A percentile compares a stretch with the other conserved stretches of the same genome.
Conservation (phyloP, 2,797 vertebrate species). For the Xiphophorus birchmanni region DNA sequence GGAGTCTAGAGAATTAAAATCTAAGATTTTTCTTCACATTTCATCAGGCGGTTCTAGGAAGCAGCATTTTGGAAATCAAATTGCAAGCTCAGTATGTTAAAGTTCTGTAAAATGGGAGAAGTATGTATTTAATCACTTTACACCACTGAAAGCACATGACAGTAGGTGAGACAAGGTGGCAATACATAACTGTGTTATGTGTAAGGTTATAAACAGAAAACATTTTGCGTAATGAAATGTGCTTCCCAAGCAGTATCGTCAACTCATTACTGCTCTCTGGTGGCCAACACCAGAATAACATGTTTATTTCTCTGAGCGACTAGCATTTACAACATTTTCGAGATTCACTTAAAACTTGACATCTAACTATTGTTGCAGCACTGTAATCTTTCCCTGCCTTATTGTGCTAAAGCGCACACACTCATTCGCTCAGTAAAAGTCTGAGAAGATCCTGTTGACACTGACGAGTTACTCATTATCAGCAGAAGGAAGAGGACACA, state of each 20-base stretch:
- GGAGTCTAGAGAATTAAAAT: neutral
- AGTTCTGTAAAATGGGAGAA: neutral
- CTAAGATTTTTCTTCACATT: neutral
- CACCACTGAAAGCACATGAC: constrained; percentile 4
- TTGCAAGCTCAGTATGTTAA: neutral
- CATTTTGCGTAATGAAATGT: neutral
- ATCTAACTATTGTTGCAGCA: neutral
- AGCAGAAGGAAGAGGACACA: constrained; percentile 35
- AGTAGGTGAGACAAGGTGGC: neutral
- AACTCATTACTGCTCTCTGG: constrained; percentile 58
- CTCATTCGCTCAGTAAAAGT: neutral
- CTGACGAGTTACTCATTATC: constrained; percentile 51
- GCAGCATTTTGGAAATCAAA: neutral
- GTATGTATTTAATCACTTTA: neutral
- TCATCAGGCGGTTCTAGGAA: too few species aligned
- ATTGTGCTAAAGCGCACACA: neutral
- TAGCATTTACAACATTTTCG: neutral
- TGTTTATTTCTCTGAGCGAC: neutral
- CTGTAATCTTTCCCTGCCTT: neutral
- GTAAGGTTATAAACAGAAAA: neutral
- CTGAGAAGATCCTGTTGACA: constrained; percentile 43
- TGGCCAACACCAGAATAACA: constrained; percentile 33
- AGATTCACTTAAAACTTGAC: neutral
- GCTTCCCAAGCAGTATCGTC: neutral
- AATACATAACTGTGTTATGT: neutral